Evolutionary conservation across 2,888 invertebrate species (phyloP).

Genomic region (Aphidoletes aphidimyza): DNA sequence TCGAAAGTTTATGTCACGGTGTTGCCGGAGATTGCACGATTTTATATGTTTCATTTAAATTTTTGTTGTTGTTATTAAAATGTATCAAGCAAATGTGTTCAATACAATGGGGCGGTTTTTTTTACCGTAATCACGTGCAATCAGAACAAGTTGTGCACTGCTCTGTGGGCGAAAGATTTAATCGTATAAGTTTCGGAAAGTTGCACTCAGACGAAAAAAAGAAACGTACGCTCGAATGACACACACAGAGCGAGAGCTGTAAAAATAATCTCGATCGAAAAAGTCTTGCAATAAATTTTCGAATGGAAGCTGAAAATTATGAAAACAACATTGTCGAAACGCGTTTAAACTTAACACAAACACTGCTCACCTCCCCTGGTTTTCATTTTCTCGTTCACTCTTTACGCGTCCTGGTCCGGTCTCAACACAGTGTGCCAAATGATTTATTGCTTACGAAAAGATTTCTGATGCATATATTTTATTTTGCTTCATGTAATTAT

Average conservation of each 20-base stretch:
- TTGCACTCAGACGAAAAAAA: slow-evolving; percentile 15
- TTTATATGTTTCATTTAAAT: background rate
- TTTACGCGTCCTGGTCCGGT: background rate
- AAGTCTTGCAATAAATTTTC: slow-evolving; percentile 34
- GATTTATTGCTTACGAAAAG: slow-evolving; percentile 55
- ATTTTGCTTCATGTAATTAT: slow-evolving; percentile 55
- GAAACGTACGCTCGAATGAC: background rate
- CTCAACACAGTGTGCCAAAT: background rate
- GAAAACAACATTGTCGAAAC: slow-evolving; percentile 31
- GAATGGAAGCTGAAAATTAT: background rate
- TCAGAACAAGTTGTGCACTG: slow-evolving; percentile 1
- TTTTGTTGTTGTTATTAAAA: background rate
- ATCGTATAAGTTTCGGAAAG: slow-evolving; percentile 33
- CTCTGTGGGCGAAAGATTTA: slow-evolving; percentile 14
- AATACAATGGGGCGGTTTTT: background rate
- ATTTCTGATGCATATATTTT: slow-evolving; percentile 55
- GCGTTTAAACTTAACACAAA: background rate
- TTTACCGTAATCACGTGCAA: background rate
- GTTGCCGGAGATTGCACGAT: background rate
- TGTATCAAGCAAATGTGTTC: background rate
- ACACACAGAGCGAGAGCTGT: too few relatives aligned
- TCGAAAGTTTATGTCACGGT: background rate
- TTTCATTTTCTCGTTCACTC: too few relatives aligned
- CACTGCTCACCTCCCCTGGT: background rate
- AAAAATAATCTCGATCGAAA: background rate